Percentiles rank a stretch among this genome's conserved stretches.
phyloP scores from a whole-genome alignment of 2,113 vertebrate genomes.

The Nyctibius bracteatus region DNA sequence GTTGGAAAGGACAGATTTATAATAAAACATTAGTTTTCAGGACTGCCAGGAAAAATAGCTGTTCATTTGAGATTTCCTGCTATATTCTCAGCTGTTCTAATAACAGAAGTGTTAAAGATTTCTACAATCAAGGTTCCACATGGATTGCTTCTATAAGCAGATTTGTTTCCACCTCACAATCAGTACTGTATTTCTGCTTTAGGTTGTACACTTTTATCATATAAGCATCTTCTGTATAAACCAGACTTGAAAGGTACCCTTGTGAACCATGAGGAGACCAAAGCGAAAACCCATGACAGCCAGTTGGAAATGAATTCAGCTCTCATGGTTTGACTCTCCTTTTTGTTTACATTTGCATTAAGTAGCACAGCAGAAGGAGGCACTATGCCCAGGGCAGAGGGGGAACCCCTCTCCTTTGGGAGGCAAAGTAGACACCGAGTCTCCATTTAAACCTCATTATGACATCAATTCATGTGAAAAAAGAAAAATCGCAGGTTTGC shows the following conservation, averaged over 20 bases:
- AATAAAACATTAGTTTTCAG: slow-evolving; percentile 40
- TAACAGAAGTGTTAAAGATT: slow-evolving; percentile 54
- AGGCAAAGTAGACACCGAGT: slow-evolving; percentile 84
- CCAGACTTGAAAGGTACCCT: slow-evolving; percentile 66
- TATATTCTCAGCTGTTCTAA: slow-evolving; percentile 34
- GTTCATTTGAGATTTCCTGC: slow-evolving; percentile 56
- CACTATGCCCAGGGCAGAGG: slow-evolving; percentile 65
- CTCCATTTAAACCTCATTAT: slow-evolving; percentile 87
- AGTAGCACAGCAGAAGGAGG: slow-evolving; percentile 70
- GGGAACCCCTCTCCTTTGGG: slow-evolving; percentile 79
- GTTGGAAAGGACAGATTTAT: slow-evolving; percentile 45
- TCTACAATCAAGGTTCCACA: slow-evolving; percentile 28
- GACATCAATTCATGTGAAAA: slow-evolving; percentile 84
- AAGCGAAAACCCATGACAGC: slow-evolving; percentile 69
- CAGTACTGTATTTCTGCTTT: slow-evolving; percentile 16
- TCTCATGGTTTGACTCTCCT: slow-evolving; percentile 52
- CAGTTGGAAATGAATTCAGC: slow-evolving; percentile 67
- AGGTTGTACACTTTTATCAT: slow-evolving; percentile 41
- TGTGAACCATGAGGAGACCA: slow-evolving; percentile 63
- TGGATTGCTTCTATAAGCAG: slow-evolving; percentile 4
- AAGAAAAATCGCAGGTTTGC: slow-evolving; percentile 78
- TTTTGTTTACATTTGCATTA: slow-evolving; percentile 79
- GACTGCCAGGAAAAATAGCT: slow-evolving; percentile 22
- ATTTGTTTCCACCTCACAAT: slow-evolving; percentile 53
- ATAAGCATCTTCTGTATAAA: slow-evolving; percentile 61